These are phyloP conservation scores for Botia almorhae DNA, from an alignment of 2,797 vertebrate species.

Conservation along the genomic window DNA sequence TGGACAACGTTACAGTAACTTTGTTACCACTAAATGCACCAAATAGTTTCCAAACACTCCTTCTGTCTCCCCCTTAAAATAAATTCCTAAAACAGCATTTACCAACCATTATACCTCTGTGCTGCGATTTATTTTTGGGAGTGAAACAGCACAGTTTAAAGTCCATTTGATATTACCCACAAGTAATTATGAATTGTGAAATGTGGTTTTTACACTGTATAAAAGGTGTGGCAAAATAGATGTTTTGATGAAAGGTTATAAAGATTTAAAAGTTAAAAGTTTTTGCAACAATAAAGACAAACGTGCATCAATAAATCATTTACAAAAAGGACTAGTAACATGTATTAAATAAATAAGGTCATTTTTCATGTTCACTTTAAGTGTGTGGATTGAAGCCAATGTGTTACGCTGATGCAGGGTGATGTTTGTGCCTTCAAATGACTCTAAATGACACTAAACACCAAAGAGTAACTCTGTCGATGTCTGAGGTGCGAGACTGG, in stretches of 20 bases:
- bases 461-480: conserved; percentile 53
- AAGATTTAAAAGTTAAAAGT: no score
- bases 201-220: no score
- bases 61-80: no score
- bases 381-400: neutral
- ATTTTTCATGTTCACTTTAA: neutral
- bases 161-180: no score
- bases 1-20: no score
- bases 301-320: neutral
- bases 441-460: conserved; percentile 3
- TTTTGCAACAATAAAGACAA: neutral
- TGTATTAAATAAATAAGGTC: neutral
- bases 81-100: no score
- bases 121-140: no score
- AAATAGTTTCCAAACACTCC: no score
- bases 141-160: no score
- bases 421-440: conserved; percentile 8
- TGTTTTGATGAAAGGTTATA: neutral
- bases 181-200: no score
- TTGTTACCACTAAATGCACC: no score
- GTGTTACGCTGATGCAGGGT: neutral
- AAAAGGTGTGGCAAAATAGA: neutral
- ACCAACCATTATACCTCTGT: no score
- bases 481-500: conserved; percentile 71
- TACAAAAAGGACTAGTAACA: neutral